Evolutionary conservation across 2,113 vertebrate genomes (phyloP), one percentile per base, ranked within the genome.

Genomic region (Erpornis zantholeuca): DNA sequence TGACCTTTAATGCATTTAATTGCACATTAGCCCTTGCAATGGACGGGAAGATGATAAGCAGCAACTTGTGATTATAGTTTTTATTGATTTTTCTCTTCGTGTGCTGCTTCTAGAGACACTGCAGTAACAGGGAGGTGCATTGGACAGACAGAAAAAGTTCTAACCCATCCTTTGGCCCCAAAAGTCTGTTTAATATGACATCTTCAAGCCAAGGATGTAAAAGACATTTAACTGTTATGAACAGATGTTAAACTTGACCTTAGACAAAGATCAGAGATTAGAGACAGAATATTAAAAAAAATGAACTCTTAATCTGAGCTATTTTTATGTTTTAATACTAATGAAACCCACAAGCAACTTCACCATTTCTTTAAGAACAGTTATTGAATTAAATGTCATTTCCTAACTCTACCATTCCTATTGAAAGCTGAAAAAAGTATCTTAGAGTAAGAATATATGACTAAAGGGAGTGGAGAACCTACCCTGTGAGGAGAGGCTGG

Each of bases 1-100:
- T 77, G 65, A 82, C 59, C 81, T 82, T 94, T 82, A 92, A 96
- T 89, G 87, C 81, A 72, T 83, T 87, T 93, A 85, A 93, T 90
- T 94, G 94, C 65, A 93, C 92, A 87, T 84, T 94, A 97, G 73
- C 35, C 44, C 90, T 52, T 85, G 44, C 79, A 64, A 90, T 90
- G 76, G 70, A 76, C 1, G 3, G 53, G 87, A 96, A 93, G 84
- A 91, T 56, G 82, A 89, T 89, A 96, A 94, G 81, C 93, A 94
- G 90, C 82, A 91, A 87, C n/a, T 91, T 87, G 82, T 9, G 31
- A 82, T 90, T 89, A 87, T 56, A 64, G 53, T 3, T 59, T 63
- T 79, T 93, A 94, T 85, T 94, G 87, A 88, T 93, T 95, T 94
- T 88, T 53, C 84, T 61, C 65, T 85, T 87, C n/a, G 53, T 88